Evolutionary conservation across 2,888 invertebrate species (phyloP).

Genomic region (Drosophila stalkeri): DNA sequence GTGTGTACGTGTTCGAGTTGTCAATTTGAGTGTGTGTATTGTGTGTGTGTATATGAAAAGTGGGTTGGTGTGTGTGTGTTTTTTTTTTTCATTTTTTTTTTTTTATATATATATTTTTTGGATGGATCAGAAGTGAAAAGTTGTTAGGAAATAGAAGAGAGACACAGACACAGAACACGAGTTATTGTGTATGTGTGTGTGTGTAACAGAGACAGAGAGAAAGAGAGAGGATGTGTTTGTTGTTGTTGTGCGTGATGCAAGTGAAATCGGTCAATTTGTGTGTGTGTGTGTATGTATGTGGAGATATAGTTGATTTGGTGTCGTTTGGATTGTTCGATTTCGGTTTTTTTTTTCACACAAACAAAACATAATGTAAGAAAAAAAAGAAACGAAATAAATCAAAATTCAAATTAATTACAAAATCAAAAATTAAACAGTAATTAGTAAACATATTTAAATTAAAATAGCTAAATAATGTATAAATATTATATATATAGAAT

Average conservation of each 20-base stretch:
- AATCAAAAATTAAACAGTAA: slow-evolving; percentile 56
- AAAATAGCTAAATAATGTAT: slow-evolving; percentile 26
- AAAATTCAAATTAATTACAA: slow-evolving; percentile 75
- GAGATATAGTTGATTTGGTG: slow-evolving; percentile 7
- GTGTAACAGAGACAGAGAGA: slow-evolving; percentile 29
- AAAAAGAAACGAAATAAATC: slow-evolving; percentile 65
- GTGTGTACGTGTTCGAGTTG: slow-evolving; percentile 40
- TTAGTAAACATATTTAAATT: slow-evolving; percentile 39
- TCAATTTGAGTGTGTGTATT: slow-evolving; percentile 37
- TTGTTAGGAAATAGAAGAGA: slow-evolving; percentile 77
- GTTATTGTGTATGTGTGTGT: slow-evolving; percentile 61
- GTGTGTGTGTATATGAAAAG: slow-evolving; percentile 28
- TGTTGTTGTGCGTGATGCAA: slow-evolving; percentile 52
- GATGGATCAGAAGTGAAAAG: slow-evolving; percentile 77
- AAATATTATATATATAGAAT: slow-evolving; percentile 7
- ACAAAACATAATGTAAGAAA: slow-evolving; percentile 71
- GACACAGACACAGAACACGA: slow-evolving; percentile 64
- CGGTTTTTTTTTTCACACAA: slow-evolving; percentile 58
- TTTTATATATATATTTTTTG: slow-evolving; percentile 36
- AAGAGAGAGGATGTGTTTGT: slow-evolving; percentile 35
- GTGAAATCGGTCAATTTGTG: slow-evolving; percentile 44
- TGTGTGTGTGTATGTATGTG: slow-evolving; percentile 24
- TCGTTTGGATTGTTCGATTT: slow-evolving; percentile 50
- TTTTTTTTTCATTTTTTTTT: slow-evolving; percentile 34
- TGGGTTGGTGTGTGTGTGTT: slow-evolving; percentile 31